These are phyloP conservation scores for Spodoptera litura DNA, from an alignment of 1,140 invertebrate genomes.

Conservation along the genomic window DNA sequence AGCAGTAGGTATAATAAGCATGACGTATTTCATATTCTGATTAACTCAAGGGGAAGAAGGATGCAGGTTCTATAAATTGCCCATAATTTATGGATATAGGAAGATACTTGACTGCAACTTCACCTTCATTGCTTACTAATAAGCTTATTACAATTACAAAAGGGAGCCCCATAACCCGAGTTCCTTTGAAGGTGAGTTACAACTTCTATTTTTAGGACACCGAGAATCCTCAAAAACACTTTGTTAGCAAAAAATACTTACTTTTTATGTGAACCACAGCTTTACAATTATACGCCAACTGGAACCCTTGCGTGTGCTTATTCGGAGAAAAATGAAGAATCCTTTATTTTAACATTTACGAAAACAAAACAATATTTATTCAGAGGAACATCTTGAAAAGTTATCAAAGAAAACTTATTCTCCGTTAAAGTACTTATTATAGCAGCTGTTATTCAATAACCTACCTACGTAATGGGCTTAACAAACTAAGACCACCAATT, in stretches of 20 bases:
- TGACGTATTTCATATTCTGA: conserved; percentile 20
- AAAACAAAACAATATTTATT: not conserved
- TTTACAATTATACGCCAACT: not conserved
- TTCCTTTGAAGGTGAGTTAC: not conserved
- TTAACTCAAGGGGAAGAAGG: not conserved
- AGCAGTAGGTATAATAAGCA: not conserved
- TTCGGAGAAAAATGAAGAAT: not conserved
- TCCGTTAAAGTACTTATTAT: conserved; percentile 8
- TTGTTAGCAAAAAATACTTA: not conserved
- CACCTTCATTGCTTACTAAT: conserved; percentile 4
- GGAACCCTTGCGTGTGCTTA: not conserved
- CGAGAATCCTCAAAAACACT: not conserved
- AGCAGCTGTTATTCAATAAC: conserved; percentile 5
- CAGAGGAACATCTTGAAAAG: not conserved
- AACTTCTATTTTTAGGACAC: not conserved
- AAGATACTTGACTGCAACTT: not conserved
- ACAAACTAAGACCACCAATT: conserved; percentile 27
- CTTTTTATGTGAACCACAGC: not conserved
- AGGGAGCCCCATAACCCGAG: not conserved
- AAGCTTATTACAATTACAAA: conserved; percentile 8
- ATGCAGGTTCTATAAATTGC: not conserved
- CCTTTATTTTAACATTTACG: not conserved
- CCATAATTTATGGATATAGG: conserved; percentile 5
- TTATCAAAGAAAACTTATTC: conserved; percentile 23
- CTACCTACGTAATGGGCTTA: conserved; percentile 22